A percentile compares a stretch with the other conserved stretches of the same genome.
Conservation (phyloP, 2,113 vertebrate species). For the Oxyura jamaicensis region DNA sequence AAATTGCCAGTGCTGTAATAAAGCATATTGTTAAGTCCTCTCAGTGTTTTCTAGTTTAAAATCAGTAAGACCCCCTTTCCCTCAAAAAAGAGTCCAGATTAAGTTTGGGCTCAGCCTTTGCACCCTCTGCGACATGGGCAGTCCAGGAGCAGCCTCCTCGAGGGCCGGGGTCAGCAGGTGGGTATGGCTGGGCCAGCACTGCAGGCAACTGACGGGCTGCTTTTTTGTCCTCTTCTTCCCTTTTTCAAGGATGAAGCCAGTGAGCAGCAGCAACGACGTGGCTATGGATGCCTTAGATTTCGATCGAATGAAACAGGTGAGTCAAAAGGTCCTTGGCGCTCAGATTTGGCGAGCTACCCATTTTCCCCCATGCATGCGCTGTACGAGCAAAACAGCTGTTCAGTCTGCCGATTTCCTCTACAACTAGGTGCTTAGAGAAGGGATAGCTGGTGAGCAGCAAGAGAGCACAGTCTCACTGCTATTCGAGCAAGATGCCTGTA, state of each 20-base stretch:
- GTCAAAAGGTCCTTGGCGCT: not conserved
- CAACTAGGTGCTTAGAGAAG: slow-evolving; percentile 38
- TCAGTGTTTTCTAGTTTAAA: not conserved
- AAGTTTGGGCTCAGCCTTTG: not conserved
- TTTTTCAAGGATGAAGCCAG: slow-evolving; percentile 88
- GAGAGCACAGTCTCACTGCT: not conserved
- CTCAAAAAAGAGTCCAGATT: not conserved
- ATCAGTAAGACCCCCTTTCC: not conserved
- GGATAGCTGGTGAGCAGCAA: slow-evolving; percentile 20
- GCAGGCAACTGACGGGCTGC: not conserved
- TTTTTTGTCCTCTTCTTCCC: not conserved
- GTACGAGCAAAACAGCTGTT: slow-evolving; percentile 37
- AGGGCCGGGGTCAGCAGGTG: not conserved
- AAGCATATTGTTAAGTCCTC: not conserved
- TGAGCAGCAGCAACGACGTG: slow-evolving; percentile 89
- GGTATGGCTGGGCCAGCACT: not conserved
- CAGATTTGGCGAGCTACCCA: slow-evolving; percentile 40
- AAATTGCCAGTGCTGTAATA: not conserved
- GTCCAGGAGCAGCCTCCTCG: not conserved
- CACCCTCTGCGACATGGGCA: no score
- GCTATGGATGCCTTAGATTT: slow-evolving; percentile 92
- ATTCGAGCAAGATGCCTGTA: not conserved
- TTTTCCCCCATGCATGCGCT: slow-evolving; percentile 65
- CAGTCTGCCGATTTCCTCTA: slow-evolving; percentile 43
- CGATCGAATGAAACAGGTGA: slow-evolving; percentile 98